Base-by-base conservation (phyloP, 2,888 invertebrate genomes). In the Brachylomia viminalis region DNA sequence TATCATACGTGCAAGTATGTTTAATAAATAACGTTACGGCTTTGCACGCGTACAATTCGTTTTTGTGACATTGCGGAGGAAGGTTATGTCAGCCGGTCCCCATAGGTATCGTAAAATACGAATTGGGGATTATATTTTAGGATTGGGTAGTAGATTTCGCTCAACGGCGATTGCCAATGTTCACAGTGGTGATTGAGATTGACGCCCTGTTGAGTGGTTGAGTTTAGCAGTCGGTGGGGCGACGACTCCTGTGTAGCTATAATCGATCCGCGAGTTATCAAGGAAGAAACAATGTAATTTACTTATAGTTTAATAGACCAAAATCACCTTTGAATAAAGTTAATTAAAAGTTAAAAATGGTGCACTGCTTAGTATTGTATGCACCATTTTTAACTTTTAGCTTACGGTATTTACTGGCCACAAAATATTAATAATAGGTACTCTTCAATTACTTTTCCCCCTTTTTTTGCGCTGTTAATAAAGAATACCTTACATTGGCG, bases 31-130 rank as follows among this genome's bases (percentile, higher is more conserved):
- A 42, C 42, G 42, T 10, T 42, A 42, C 10, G 42, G 67, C 77
- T 80, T 66, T 68, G 65, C 68, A 72, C 61, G 62, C 73, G 52
- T 71, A 65, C 42, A 54, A 52, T 76, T 75, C 66, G 67, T 76
- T 79, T 77, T 72, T 82, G 78, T 83, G 74, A 85, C 85, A 83
- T 84, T 86, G 81, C 85, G 72, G 81, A 86, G 87, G 88, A 90
- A 82, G 91, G 89, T 61, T 73, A 69, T 72, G 38, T n/a, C 59
- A 65, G 45, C 20, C 47, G 54, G 42, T 72, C 62, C 45, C 61
- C 38, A 47, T 47, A 56, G 68, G 68, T 75, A 58, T 58, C 49
- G 47, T 75, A 62, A 80, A 80, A 70, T 30, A 67, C 58, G 47
- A 69, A 72, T 69, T 58, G 49, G n/a, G 20, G 59, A 59, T 69